Conservation (phyloP, 2,888 invertebrate species). For the Tachina lurida region DNA sequence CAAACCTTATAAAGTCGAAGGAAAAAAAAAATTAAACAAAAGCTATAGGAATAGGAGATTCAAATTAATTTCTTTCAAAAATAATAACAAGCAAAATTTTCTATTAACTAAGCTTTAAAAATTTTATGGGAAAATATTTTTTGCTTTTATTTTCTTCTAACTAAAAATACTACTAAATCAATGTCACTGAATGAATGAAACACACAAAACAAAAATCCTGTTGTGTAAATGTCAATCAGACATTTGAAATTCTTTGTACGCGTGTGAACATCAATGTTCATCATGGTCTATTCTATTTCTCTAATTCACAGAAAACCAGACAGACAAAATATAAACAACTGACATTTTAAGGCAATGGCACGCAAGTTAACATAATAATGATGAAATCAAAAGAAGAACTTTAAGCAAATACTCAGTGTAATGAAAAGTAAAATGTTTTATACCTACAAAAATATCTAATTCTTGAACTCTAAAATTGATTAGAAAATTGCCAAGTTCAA, state of each 20-base stretch:
- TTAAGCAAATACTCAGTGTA: background rate
- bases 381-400: background rate
- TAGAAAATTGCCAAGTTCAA: conserved; percentile 47
- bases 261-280: conserved; percentile 38
- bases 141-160: conserved; percentile 12
- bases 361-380: conserved; percentile 67
- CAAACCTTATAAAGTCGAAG: background rate
- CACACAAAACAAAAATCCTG: conserved; percentile 46
- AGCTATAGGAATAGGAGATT: too few relatives aligned
- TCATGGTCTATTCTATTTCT: conserved; percentile 20
- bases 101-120: background rate
- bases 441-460: conserved; percentile 1
- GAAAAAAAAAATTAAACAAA: background rate
- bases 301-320: background rate
- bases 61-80: conserved; percentile 6
- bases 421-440: background rate
- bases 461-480: conserved; percentile 52
- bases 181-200: conserved; percentile 51
- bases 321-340: conserved; percentile 44
- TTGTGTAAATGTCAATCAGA: conserved; percentile 69
- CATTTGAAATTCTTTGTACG: conserved; percentile 49
- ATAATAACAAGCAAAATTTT: background rate
- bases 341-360: conserved; percentile 68
- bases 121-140: background rate
- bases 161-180: conserved; percentile 49